These are phyloP conservation scores for Pycnonotus jocosus DNA, from an alignment of 2,113 vertebrate species.

Conservation along the genomic window DNA sequence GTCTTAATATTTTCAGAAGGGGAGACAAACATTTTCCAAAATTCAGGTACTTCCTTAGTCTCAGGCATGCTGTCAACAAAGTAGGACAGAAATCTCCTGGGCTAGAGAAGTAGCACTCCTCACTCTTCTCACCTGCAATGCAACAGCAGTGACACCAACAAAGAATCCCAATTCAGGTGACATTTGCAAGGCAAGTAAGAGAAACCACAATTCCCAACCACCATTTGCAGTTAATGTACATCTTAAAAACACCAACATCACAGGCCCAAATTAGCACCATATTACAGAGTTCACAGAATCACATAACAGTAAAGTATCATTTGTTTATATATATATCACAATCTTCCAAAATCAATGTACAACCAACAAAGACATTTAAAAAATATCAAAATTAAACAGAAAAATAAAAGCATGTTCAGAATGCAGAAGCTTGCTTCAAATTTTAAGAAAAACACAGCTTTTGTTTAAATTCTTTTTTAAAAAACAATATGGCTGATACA, in stretches of 20 bases:
- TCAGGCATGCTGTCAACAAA: not conserved
- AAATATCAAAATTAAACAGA: not conserved
- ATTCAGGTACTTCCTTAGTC: not conserved
- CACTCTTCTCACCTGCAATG: not conserved
- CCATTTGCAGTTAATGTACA: not conserved
- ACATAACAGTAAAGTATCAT: not conserved
- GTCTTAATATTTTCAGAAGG: not conserved
- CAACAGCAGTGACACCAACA: not conserved
- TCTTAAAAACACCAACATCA: not conserved
- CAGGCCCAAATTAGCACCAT: not conserved
- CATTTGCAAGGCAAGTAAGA: not conserved
- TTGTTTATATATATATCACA: not conserved
- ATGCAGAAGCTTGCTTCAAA: not conserved
- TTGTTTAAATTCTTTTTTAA: not conserved
- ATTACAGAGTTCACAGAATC: not conserved
- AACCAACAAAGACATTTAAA: not conserved
- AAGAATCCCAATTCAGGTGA: not conserved
- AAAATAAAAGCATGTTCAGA: not conserved
- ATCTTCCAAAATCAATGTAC: not conserved
- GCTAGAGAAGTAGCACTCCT: not conserved
- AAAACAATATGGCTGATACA: not conserved
- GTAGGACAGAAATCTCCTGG: not conserved
- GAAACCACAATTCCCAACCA: not conserved
- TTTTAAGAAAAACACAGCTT: not conserved
- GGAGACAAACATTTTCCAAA: not conserved